phyloP scores from a whole-genome alignment of 2,113 vertebrate genomes.

The Sula dactylatra region DNA sequence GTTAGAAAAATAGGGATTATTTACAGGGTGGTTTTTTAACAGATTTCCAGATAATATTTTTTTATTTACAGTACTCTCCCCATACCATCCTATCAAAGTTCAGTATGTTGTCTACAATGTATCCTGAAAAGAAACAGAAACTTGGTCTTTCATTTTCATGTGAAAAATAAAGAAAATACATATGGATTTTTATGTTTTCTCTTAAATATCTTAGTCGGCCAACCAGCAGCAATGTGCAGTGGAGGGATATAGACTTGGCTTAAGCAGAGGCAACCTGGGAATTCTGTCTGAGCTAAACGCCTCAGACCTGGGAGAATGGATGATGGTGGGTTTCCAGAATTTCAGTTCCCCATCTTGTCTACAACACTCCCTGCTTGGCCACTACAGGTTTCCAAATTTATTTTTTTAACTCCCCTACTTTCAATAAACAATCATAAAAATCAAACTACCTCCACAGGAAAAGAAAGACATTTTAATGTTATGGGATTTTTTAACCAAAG shows the following conservation, averaged over 20 bases:
- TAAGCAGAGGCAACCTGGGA: not conserved
- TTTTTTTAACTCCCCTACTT: not conserved
- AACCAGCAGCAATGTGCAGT: not conserved
- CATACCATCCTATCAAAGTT: not conserved
- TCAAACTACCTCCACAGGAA: not conserved
- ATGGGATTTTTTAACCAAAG: not conserved
- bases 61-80: not conserved
- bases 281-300: not conserved
- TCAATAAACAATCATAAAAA: not conserved
- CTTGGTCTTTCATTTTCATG: not conserved
- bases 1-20: not conserved
- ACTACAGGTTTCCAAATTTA: not conserved
- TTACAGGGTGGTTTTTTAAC: not conserved
- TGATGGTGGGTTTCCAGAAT: not conserved
- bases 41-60: not conserved
- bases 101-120: not conserved
- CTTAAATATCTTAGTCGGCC: not conserved
- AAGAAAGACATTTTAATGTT: not conserved
- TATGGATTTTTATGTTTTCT: not conserved
- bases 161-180: not conserved
- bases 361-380: not conserved
- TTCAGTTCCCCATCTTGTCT: not conserved
- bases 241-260: not conserved
- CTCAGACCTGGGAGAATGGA: not conserved
- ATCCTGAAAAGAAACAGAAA: not conserved